phyloP scores from a whole-genome alignment of 2,797 vertebrate species.

The Neostethus bicornis region DNA sequence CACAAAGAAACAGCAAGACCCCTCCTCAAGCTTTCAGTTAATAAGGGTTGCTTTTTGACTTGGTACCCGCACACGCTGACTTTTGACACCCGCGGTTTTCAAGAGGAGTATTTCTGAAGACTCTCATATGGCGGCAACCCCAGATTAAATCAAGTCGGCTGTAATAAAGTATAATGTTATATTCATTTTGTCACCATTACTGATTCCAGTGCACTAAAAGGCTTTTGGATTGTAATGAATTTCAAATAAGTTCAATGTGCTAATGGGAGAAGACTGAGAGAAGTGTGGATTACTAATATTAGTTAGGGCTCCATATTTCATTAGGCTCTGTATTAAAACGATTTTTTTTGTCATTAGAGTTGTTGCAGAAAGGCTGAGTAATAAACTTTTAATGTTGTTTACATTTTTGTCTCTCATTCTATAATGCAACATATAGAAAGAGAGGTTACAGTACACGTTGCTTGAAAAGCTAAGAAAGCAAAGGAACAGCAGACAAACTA shows the following conservation, averaged over 20 bases:
- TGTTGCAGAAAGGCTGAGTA: conserved; percentile 30
- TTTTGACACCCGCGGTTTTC: conserved; percentile 76
- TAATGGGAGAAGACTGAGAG: conserved; percentile 72
- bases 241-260: conserved; percentile 77
- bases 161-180: conserved; percentile 79
- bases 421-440: conserved; percentile 15
- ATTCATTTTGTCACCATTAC: conserved; percentile 82
- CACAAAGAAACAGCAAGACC: conserved; percentile 85
- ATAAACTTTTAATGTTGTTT: conserved; percentile 42
- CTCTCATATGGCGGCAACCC: conserved; percentile 69
- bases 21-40: conserved; percentile 78
- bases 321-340: conserved; percentile 65
- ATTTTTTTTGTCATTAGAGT: conserved; percentile 36
- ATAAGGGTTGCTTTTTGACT: conserved; percentile 75
- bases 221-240: conserved; percentile 75
- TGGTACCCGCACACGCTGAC: conserved; percentile 75
- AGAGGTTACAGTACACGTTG: conserved; percentile 22
- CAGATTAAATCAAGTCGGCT: conserved; percentile 80
- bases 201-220: conserved; percentile 75
- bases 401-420: conserved; percentile 12
- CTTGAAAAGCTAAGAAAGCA: conserved; percentile 47
- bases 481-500: conserved; percentile 58
- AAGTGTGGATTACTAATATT: conserved; percentile 74
- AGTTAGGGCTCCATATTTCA: conserved; percentile 71
- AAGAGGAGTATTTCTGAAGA: conserved; percentile 73